Conservation (phyloP, 2,797 vertebrate species). For the Pangasius macronema region DNA sequence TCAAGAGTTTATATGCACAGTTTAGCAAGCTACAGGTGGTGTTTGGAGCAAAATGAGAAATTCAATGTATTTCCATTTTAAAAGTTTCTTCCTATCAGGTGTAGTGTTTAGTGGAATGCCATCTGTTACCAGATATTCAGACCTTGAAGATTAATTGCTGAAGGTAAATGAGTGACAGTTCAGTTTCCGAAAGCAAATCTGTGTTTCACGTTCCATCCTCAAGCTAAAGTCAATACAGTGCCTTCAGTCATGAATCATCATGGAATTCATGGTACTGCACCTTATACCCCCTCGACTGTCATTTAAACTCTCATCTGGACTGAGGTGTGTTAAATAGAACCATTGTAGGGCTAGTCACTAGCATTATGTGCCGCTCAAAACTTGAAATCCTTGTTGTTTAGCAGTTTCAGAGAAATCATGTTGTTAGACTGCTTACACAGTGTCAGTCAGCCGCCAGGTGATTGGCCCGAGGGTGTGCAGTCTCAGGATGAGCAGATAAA, state of each 20-base stretch:
- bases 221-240: neutral
- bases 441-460: neutral
- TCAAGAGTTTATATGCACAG: neutral
- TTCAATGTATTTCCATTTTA: neutral
- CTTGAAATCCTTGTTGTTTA: neutral
- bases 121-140: neutral
- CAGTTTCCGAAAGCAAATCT: neutral
- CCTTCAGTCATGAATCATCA: conserved; percentile 3
- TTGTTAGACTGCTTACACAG: neutral
- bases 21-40: neutral
- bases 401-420: neutral
- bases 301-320: too few species aligned
- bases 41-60: neutral
- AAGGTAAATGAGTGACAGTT: conserved; percentile 8
- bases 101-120: neutral
- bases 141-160: conserved; percentile 3
- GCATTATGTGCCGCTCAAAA: neutral
- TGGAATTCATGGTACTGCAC: too few species aligned
- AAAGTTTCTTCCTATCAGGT: neutral
- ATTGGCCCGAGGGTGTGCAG: neutral
- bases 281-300: neutral
- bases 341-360: neutral
- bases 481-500: neutral
- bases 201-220: neutral
- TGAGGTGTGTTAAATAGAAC: neutral